A percentile compares a stretch with the other conserved stretches of the same genome.
Evolutionary conservation across 1,140 invertebrate genomes (phyloP).

Genomic region (Philotrypesis tridentata): DNA sequence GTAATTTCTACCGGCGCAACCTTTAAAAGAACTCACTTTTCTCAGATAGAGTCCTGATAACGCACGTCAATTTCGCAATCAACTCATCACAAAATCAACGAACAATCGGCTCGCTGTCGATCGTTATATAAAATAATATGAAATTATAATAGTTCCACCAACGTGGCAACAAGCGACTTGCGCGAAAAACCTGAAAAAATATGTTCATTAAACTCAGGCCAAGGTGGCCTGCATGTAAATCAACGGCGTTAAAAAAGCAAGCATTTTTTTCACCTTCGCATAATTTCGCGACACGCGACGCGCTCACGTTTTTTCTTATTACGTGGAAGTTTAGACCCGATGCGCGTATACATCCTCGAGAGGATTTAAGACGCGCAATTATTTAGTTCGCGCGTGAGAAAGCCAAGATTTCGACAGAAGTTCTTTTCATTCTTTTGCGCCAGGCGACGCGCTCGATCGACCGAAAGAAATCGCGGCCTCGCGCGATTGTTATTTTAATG

Average conservation of each 20-base stretch:
- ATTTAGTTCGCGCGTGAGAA: no score
- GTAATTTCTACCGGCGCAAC: no score
- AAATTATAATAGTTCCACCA: neutral
- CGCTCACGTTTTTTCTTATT: no score
- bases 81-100: neutral
- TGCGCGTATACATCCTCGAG: no score
- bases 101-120: neutral
- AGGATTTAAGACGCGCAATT: no score
- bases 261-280: neutral
- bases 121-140: neutral
- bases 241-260: neutral
- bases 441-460: no score
- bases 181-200: neutral
- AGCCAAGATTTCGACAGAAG: no score
- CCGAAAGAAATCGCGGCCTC: no score
- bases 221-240: neutral
- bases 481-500: no score
- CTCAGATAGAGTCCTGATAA: no score
- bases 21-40: no score
- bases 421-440: no score
- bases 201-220: neutral
- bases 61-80: neutral
- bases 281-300: neutral
- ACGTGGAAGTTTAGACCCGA: neutral
- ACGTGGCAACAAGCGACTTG: neutral